Conservation (phyloP, 2,113 vertebrate genomes). For the Hystrix cristata region DNA sequence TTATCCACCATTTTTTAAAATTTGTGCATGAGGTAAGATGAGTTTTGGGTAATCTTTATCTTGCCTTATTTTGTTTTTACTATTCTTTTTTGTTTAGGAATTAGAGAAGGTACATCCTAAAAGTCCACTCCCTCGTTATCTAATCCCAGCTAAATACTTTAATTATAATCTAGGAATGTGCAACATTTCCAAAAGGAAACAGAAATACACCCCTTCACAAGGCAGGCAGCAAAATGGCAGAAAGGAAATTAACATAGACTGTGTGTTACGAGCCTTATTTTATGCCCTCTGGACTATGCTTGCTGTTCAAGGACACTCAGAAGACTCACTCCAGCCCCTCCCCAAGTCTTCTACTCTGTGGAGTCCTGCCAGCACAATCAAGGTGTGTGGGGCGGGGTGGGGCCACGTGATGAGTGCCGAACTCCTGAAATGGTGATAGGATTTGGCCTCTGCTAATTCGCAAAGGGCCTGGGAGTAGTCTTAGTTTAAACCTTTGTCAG, state of each 20-base stretch:
- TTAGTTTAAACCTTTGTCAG: neutral
- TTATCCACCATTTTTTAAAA: neutral
- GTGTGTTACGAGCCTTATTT: fast-evolving
- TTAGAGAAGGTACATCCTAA: neutral
- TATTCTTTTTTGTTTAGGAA: slow-evolving; percentile 47
- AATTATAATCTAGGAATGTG: neutral
- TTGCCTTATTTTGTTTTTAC: neutral
- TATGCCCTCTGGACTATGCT: neutral
- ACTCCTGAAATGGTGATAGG: neutral
- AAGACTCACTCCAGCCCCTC: too few relatives aligned
- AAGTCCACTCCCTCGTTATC: neutral
- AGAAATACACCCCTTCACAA: neutral
- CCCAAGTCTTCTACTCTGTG: neutral
- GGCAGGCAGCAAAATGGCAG: neutral
- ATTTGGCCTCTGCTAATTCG: neutral
- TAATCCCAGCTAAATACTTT: neutral
- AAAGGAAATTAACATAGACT: neutral
- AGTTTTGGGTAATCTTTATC: neutral
- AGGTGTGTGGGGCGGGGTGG: fast-evolving
- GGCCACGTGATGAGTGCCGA: too few relatives aligned
- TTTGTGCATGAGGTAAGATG: neutral
- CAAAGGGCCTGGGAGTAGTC: neutral
- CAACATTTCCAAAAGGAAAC: neutral
- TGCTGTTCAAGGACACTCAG: neutral
- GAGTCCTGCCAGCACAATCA: neutral